A percentile compares a stretch with the other conserved stretches of the same genome.
phyloP scores from a whole-genome alignment of 2,113 vertebrate species.

The Cisticola juncidis region DNA sequence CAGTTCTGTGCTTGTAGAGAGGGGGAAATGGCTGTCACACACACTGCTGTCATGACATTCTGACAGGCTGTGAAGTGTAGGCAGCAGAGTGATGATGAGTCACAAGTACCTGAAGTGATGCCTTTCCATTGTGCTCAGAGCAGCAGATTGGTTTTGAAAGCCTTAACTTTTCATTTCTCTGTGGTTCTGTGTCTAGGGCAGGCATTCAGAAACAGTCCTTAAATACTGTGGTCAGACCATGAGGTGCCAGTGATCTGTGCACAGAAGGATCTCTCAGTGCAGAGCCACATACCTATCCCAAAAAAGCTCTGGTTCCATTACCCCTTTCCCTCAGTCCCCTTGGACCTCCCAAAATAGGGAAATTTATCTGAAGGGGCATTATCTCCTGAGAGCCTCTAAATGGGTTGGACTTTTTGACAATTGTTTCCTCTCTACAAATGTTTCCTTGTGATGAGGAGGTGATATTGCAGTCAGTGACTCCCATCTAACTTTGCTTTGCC shows the following conservation, averaged over 20 bases:
- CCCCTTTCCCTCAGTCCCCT: background rate
- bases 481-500: background rate
- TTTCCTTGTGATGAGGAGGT: background rate
- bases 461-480: background rate
- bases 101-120: background rate
- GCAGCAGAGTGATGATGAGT: background rate
- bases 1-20: background rate
- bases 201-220: background rate
- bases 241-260: background rate
- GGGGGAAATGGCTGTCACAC: background rate
- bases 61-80: background rate
- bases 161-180: background rate
- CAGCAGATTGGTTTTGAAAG: background rate
- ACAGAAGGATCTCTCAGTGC: background rate
- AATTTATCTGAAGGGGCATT: background rate
- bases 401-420: background rate
- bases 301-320: background rate
- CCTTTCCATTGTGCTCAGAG: background rate
- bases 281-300: background rate
- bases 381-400: background rate
- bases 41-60: background rate
- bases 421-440: background rate
- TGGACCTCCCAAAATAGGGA: background rate
- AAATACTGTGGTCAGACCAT: background rate
- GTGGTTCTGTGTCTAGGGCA: background rate